Evolutionary conservation across 2,113 vertebrate species (phyloP).

Genomic region (Syngnathus typhle): DNA sequence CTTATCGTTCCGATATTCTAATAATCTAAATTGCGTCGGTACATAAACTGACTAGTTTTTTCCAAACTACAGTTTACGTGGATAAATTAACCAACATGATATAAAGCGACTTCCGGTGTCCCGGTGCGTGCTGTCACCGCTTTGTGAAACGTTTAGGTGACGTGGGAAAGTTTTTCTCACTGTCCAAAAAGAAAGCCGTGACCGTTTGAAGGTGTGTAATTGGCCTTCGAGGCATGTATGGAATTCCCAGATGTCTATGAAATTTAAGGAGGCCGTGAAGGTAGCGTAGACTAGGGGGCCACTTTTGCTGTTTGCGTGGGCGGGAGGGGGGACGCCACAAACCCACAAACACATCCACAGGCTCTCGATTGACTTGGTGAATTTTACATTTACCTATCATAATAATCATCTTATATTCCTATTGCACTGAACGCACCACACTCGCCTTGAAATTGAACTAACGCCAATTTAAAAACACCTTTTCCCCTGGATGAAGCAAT

Average conservation of each 20-base stretch:
- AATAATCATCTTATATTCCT: neutral
- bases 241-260: conserved; percentile 97
- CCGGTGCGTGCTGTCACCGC: conserved; percentile 4
- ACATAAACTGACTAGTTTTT: neutral
- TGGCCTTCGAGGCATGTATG: conserved; percentile 86
- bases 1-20: too few relatives aligned
- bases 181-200: conserved; percentile 78
- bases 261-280: conserved; percentile 83
- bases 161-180: conserved; percentile 66
- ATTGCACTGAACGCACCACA: neutral
- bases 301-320: conserved; percentile 25
- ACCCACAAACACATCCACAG: conserved; percentile 2
- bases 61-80: neutral
- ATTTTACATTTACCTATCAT: neutral
- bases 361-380: neutral
- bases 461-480: neutral
- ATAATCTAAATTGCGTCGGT: neutral
- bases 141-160: conserved; percentile 44
- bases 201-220: conserved; percentile 93
- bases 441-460: neutral
- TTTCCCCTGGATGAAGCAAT: neutral
- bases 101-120: neutral
- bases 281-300: conserved; percentile 38
- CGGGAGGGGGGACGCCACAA: neutral
- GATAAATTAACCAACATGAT: neutral